A percentile compares a stretch with the other conserved stretches of the same genome.
Conservation (phyloP, 2,113 vertebrate genomes). For the Scophthalmus maximus region DNA sequence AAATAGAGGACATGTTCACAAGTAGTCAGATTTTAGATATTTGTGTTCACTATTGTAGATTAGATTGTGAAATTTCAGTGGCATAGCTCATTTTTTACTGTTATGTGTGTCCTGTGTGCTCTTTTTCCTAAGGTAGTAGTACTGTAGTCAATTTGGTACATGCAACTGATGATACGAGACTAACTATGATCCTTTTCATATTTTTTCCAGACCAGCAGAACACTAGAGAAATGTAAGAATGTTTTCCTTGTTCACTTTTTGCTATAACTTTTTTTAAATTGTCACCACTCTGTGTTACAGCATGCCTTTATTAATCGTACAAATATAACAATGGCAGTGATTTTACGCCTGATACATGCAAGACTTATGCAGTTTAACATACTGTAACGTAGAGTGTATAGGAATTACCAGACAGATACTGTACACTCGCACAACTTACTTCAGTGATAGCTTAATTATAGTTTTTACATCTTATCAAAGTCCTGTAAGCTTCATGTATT, state of each 20-base stretch:
- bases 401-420: slow-evolving; percentile 25
- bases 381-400: slow-evolving; percentile 25
- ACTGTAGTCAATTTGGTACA: not conserved
- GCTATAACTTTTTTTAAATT: slow-evolving; percentile 10
- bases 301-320: slow-evolving; percentile 16
- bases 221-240: slow-evolving; percentile 95
- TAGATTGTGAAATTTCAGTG: slow-evolving; percentile 1
- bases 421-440: slow-evolving; percentile 71
- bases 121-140: slow-evolving; percentile 7
- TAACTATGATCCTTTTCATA: slow-evolving; percentile 48
- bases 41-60: not conserved
- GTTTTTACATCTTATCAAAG: slow-evolving; percentile 78
- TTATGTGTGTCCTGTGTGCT: not conserved
- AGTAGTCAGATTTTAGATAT: not conserved
- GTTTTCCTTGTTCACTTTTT: slow-evolving; percentile 12
- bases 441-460: slow-evolving; percentile 76
- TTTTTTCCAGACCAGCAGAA: slow-evolving; percentile 88
- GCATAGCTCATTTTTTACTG: slow-evolving; percentile 4
- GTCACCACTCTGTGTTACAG: not conserved
- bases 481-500: slow-evolving; percentile 76
- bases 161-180: not conserved
- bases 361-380: slow-evolving; percentile 10
- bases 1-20: not conserved
- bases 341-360: slow-evolving; percentile 5
- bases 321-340: slow-evolving; percentile 5